These are phyloP conservation scores for Dicyrtomina minuta DNA, from an alignment of 2,888 invertebrate species.

Conservation along the genomic window DNA sequence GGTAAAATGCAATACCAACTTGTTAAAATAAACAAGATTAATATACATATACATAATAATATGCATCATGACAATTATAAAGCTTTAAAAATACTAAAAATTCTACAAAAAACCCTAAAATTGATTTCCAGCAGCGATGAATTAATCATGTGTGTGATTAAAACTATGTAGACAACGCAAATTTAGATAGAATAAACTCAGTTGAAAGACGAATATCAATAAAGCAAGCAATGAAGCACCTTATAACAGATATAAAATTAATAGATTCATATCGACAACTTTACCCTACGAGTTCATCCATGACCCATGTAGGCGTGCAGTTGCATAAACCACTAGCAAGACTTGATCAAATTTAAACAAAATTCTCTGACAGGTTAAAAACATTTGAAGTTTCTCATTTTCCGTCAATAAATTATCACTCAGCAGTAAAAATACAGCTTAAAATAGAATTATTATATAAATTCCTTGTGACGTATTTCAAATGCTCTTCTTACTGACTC, in stretches of 20 bases:
- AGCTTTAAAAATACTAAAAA: not conserved
- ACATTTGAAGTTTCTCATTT: too few species aligned
- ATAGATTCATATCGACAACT: not conserved
- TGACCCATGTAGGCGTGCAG: not conserved
- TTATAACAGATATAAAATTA: too few species aligned
- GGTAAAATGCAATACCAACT: not conserved
- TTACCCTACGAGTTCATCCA: not conserved
- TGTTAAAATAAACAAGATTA: not conserved
- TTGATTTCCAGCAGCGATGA: not conserved
- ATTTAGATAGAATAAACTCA: too few species aligned
- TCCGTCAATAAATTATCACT: not conserved
- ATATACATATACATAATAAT: not conserved
- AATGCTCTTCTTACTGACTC: not conserved
- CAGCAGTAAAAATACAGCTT: not conserved
- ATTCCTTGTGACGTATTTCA: not conserved
- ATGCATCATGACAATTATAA: not conserved
- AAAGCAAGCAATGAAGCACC: too few species aligned
- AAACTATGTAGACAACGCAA: slow-evolving; percentile 4
- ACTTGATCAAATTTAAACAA: not conserved
- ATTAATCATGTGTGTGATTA: not conserved
- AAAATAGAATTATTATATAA: not conserved
- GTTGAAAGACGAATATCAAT: too few species aligned
- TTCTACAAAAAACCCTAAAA: not conserved
- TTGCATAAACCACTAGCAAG: not conserved
- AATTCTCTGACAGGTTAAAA: too few species aligned